phyloP scores from a whole-genome alignment of 2,113 vertebrate genomes.

The Periophthalmus modestus region DNA sequence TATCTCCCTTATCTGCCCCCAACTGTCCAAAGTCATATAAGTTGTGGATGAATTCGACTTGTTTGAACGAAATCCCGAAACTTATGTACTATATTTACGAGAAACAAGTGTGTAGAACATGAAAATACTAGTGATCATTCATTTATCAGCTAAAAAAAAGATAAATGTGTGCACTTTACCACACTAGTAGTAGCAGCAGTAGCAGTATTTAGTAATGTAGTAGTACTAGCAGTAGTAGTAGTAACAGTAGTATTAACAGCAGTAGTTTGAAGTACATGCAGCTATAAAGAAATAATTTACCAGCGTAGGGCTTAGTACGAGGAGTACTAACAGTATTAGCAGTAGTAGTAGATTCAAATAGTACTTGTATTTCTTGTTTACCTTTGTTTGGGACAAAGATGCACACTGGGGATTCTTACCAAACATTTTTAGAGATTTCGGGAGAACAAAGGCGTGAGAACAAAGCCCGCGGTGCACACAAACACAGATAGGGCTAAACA shows the following conservation, averaged over 20 bases:
- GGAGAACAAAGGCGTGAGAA: slow-evolving; percentile 13
- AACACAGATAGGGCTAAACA: slow-evolving; percentile 22
- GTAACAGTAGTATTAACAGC: too few relatives aligned
- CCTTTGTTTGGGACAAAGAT: not conserved
- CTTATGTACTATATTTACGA: not conserved
- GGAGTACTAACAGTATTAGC: not conserved
- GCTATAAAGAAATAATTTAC: too few relatives aligned
- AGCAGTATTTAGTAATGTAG: too few relatives aligned
- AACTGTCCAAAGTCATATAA: not conserved
- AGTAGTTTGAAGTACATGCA: too few relatives aligned
- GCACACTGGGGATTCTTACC: not conserved
- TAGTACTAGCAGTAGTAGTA: too few relatives aligned
- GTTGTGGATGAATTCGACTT: not conserved
- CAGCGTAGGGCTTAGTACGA: not conserved
- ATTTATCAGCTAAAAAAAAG: too few relatives aligned
- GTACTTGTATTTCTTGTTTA: not conserved
- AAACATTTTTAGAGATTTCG: slow-evolving; percentile 20
- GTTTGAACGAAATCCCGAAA: not conserved
- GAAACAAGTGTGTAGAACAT: not conserved
- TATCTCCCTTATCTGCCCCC: too few relatives aligned
- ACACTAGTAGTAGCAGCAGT: too few relatives aligned
- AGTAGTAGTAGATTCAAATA: too few relatives aligned
- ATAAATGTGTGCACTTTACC: too few relatives aligned
- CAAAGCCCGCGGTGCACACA: slow-evolving; percentile 22
- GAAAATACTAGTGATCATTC: not conserved